Evolutionary conservation across 2,888 invertebrate species (phyloP).

Genomic region (Willowsia nigromaculata): DNA sequence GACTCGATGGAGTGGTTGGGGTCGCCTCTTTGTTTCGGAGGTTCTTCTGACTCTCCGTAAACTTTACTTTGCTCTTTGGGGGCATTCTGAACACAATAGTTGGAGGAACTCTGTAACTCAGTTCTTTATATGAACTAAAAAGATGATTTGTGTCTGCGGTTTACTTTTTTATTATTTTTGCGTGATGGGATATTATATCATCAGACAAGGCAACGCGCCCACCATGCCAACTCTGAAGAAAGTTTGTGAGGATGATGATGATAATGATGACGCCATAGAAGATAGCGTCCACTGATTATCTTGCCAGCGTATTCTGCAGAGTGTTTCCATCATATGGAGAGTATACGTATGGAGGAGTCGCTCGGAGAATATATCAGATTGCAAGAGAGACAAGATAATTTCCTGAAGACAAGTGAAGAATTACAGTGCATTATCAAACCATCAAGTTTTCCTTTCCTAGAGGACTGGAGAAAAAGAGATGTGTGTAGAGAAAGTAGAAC

Average conservation of each 20-base stretch:
- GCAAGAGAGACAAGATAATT: not conserved
- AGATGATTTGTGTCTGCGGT: no score
- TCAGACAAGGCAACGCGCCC: not conserved
- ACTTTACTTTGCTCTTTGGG: not conserved
- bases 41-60: not conserved
- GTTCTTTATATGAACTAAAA: not conserved
- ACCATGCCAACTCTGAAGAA: slow-evolving; percentile 14
- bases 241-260: not conserved
- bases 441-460: not conserved
- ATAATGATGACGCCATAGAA: no score
- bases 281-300: not conserved
- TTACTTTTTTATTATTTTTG: no score
- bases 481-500: no score
- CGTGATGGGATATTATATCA: no score
- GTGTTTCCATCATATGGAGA: not conserved
- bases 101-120: not conserved
- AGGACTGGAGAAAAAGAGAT: no score
- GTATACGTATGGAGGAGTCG: not conserved
- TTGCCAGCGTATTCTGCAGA: not conserved
- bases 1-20: not conserved
- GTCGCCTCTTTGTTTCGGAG: not conserved
- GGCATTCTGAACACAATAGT: not conserved
- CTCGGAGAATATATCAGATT: not conserved
- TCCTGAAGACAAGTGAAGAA: slow-evolving; percentile 38
- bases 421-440: slow-evolving; percentile 40